Evolutionary conservation across 2,888 invertebrate species (phyloP).

Genomic region (Dasysyrphus albostriatus): DNA sequence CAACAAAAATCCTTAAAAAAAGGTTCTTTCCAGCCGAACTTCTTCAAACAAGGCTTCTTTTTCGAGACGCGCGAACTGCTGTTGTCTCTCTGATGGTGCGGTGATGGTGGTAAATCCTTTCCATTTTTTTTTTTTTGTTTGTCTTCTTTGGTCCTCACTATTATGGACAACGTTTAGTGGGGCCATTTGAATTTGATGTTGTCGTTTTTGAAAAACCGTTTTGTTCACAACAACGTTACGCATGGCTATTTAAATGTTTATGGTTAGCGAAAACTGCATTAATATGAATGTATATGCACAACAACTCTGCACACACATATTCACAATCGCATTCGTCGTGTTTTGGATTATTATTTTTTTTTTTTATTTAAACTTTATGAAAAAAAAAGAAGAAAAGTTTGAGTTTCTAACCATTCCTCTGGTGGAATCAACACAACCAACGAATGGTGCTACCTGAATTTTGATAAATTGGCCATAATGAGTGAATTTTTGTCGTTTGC

Average conservation of each 20-base stretch:
- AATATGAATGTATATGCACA: slow-evolving; percentile 56
- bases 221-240: slow-evolving; percentile 75
- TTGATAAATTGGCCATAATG: slow-evolving; percentile 76
- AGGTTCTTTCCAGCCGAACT: slow-evolving; percentile 35
- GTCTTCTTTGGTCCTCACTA: slow-evolving; percentile 1
- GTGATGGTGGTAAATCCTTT: slow-evolving; percentile 46
- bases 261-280: slow-evolving; percentile 74
- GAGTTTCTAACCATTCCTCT: slow-evolving; percentile 68
- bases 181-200: slow-evolving; percentile 75
- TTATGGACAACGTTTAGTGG: slow-evolving; percentile 66
- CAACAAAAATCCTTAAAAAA: slow-evolving; percentile 2
- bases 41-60: slow-evolving; percentile 55
- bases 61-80: slow-evolving; percentile 1
- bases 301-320: neutral
- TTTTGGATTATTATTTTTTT: slow-evolving; percentile 26
- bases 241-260: slow-evolving; percentile 76
- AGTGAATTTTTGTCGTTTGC: slow-evolving; percentile 76
- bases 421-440: slow-evolving; percentile 43
- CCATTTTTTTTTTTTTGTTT: slow-evolving; percentile 6
- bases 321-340: slow-evolving; percentile 39
- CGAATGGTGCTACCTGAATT: slow-evolving; percentile 76
- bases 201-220: slow-evolving; percentile 74
- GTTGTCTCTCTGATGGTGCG: neutral
- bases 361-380: slow-evolving; percentile 2
- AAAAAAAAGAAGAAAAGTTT: slow-evolving; percentile 27